Evolutionary conservation across 2,113 vertebrate species (phyloP).

Genomic region (Prinia subflava): DNA sequence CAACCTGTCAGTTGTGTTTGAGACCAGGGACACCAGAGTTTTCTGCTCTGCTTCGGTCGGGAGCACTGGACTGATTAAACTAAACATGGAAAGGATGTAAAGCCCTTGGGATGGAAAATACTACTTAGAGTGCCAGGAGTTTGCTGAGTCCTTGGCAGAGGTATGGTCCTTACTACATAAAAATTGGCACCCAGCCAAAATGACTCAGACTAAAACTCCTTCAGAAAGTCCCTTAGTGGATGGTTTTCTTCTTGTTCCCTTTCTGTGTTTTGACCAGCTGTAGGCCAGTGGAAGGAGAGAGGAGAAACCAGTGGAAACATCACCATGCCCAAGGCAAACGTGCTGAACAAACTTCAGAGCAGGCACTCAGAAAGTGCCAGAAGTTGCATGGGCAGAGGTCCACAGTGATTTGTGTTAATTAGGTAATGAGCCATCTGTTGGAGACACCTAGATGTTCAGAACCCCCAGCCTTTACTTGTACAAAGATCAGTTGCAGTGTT

Average conservation of each 20-base stretch:
- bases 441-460: background rate
- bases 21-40: constrained; percentile 3
- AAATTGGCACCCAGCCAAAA: background rate
- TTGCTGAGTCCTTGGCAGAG: background rate
- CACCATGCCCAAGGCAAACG: fast-evolving
- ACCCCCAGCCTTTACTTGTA: background rate
- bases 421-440: background rate
- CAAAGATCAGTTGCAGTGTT: background rate
- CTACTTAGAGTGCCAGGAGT: background rate
- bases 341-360: background rate
- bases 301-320: background rate
- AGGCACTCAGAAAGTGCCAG: background rate
- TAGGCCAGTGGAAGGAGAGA: background rate
- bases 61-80: background rate
- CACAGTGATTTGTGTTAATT: background rate
- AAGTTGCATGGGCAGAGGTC: background rate
- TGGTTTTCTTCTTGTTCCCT: background rate
- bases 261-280: background rate
- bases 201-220: background rate
- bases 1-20: constrained; percentile 59
- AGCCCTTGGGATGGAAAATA: background rate
- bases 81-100: background rate
- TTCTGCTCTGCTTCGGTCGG: background rate
- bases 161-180: background rate
- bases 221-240: background rate